Base-by-base conservation (phyloP, 2,797 vertebrate genomes). In the Sphaeramia orbicularis region DNA sequence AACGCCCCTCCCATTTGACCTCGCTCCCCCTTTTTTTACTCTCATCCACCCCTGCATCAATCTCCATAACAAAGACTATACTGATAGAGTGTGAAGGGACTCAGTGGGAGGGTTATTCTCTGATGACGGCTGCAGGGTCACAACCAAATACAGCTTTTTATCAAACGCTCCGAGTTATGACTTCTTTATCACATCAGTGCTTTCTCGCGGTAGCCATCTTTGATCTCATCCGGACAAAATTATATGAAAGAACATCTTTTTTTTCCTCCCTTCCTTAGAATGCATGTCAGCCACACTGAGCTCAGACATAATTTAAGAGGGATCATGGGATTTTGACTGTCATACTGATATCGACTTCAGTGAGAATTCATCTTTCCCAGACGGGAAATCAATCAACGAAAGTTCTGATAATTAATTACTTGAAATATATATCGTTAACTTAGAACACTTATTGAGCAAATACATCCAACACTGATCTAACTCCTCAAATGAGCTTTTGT, bases 41-140 rank as follows among this genome's bases (percentile, higher is more conserved):
- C 76, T 67, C 81, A 74, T 79, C 75, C 72, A 71, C 72, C 78
- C 83, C 73, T 75, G 76, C 85, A 85, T 79, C 77, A 58, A 80
- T 88, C 85, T 87, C 82, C 86, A 90, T 84, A 83, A 90, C 88
- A 92, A 89, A 90, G 79, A 74, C 65, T 71, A 59, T 84, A 70
- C 47, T 89, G 80, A 89, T 88, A 76, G 80, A 84, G 83, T 84
- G 78, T 79, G 81, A 89, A 86, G 55, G 69, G 74, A 21, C 76
- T 50, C 86, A 63, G 71, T 44, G 8, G 84, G 78, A 76, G 82
- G 40, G 58, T 40, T 74, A 65, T 84, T 76, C 78, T 75, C 13
- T 18, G 51, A 62, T 45, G 69, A 70, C 11, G 42, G n/a, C 78
- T 58, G 54, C 65, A 61, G 54, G 76, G 65, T 74, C 78, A 30